Evolutionary conservation across 2,113 vertebrate species (phyloP), one percentile per base, ranked within the genome.

Genomic region (Smithornis capensis): DNA sequence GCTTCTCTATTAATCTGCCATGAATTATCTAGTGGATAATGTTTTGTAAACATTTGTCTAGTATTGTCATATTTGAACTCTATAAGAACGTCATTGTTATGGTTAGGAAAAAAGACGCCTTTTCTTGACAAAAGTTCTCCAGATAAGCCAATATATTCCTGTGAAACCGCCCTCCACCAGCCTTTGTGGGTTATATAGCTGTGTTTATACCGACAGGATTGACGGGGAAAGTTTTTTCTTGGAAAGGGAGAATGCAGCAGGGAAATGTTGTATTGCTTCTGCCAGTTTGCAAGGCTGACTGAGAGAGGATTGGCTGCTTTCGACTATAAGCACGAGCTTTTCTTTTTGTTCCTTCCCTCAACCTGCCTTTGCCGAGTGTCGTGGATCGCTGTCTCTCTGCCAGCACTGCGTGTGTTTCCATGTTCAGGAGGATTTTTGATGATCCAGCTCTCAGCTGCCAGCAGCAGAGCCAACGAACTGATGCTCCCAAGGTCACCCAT

Each of bases 391-490:
- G 63, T 90, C 14, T 29, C 49, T 31, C 28, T 92, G 93, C 90
- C 83, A 89, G 1, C 63, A 0, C 85, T 63, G 88, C 4, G 3
- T 59, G 89, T 49, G 59, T 89, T 85, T 68, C 86, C 64, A 11
- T 73, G 83, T 87, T 83, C 57, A 35, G 87, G 85, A 82, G 87
- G 69, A 65, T 64, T 91, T 96, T 53, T 84, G 92, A 84, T 89
- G 91, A 92, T 89, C 69, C 78, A 91, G 47, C 89, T 82, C 69
- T 68, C 57, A 4, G 89, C 92, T 87, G 94, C 95, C 70, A 88
- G 50, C 28, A 94, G 87, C 8, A 1, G 19, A 79, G 81, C 73
- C 83, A 90, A 71, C 60, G 92, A 83, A 52, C 62, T 74, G 88
- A 56, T 89, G 86, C 74, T 93, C 78, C 90, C 90, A 85, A 92